Evolutionary conservation across 2,888 invertebrate genomes (phyloP).

Genomic region (Micoletzkya japonica): DNA sequence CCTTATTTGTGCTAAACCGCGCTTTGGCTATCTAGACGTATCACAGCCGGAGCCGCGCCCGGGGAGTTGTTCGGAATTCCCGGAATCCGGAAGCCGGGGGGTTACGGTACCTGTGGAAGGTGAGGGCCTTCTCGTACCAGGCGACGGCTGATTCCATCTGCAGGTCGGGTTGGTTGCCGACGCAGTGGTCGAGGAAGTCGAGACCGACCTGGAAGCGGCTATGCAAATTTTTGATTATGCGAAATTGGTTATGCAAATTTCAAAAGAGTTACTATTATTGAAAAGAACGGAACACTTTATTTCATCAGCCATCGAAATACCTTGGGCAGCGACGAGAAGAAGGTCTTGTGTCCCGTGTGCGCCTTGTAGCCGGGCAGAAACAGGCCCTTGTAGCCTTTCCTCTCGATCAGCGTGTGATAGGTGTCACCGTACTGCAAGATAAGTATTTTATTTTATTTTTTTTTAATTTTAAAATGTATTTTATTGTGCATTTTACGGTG

Average conservation of each 20-base stretch:
- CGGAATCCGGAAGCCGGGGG: too few species aligned
- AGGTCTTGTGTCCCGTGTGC: conserved; percentile 40
- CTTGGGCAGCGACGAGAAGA: conserved; percentile 51
- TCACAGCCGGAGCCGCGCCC: too few species aligned
- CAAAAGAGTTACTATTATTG: too few species aligned
- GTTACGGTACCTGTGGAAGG: conserved; percentile 62
- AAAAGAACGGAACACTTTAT: neutral
- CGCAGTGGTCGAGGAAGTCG: conserved; percentile 92
- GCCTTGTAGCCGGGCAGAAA: conserved; percentile 83
- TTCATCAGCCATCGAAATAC: conserved; percentile 29
- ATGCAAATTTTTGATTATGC: too few species aligned
- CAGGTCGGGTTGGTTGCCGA: conserved; percentile 92
- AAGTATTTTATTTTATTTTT: too few species aligned
- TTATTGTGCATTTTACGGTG: too few species aligned
- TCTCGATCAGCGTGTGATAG: conserved; percentile 89
- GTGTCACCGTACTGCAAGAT: conserved; percentile 87
- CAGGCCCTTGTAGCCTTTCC: conserved; percentile 78
- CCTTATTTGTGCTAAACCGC: too few species aligned
- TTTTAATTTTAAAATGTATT: too few species aligned
- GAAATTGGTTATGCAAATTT: too few species aligned
- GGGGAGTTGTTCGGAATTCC: too few species aligned
- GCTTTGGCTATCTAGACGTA: too few species aligned
- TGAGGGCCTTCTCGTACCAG: conserved; percentile 79
- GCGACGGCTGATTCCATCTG: conserved; percentile 85
- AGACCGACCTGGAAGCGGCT: conserved; percentile 70